Conservation (phyloP, 2,888 invertebrate genomes). For the Xiphydria camelus region DNA sequence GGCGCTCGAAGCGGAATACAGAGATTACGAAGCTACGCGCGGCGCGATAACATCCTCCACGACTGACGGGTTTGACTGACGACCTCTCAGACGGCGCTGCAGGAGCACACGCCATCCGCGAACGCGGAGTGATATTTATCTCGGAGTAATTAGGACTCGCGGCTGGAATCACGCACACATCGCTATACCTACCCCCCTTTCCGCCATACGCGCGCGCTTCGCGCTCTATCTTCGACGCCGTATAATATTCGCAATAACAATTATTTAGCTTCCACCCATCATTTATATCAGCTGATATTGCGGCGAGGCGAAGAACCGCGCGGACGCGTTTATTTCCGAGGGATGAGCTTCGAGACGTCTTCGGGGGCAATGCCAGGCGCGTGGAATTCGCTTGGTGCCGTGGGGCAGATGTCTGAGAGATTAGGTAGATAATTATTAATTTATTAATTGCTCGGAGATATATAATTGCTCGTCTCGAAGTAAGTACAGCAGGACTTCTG, state of each 20-base stretch:
- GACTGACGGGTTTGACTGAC: conserved; percentile 48
- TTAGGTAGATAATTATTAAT: too few species aligned
- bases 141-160: conserved; percentile 50
- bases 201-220: conserved; percentile 8
- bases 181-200: conserved; percentile 19
- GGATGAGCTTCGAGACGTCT: background rate
- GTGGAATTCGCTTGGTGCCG: too few species aligned
- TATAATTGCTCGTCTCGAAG: too few species aligned
- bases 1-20: conserved; percentile 29
- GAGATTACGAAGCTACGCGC: conserved; percentile 28
- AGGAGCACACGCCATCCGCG: conserved; percentile 51
- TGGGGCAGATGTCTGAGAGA: too few species aligned
- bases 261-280: conserved; percentile 33
- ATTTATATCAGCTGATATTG: conserved; percentile 20
- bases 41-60: conserved; percentile 42
- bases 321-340: too few species aligned
- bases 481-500: too few species aligned
- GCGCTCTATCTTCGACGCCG: conserved; percentile 12
- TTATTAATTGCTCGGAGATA: too few species aligned
- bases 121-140: conserved; percentile 50
- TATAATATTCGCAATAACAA: conserved; percentile 35
- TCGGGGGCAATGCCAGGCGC: background rate
- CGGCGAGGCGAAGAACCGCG: background rate
- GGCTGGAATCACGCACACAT: conserved; percentile 41
- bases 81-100: conserved; percentile 45